A percentile compares a stretch with the other conserved stretches of the same genome.
phyloP scores from a whole-genome alignment of 2,797 vertebrate species.

The Melanotaenia nigrans region DNA sequence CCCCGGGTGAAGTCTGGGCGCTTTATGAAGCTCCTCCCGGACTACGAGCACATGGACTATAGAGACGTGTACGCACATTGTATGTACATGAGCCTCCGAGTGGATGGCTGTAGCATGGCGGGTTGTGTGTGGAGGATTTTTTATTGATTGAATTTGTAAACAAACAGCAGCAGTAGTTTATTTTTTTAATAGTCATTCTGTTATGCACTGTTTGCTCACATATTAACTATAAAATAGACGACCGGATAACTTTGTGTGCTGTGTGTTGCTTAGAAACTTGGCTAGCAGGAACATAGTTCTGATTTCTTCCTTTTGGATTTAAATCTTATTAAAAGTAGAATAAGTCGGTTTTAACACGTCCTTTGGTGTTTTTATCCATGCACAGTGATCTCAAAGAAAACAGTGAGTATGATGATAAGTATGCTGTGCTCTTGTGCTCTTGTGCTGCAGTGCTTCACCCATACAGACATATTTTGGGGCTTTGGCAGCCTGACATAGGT shows the following conservation, averaged over 20 bases:
- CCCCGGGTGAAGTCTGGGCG: constrained; percentile 93
- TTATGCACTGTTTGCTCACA: constrained; percentile 30
- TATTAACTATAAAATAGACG: constrained; percentile 17
- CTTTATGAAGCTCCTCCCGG: constrained; percentile 96
- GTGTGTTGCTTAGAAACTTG: constrained; percentile 23
- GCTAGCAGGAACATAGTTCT: background rate
- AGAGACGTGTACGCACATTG: constrained; percentile 91
- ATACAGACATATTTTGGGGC: constrained; percentile 92
- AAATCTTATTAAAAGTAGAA: constrained; percentile 11
- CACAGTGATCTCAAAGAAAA: constrained; percentile 2
- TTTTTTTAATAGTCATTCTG: background rate
- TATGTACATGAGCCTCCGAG: constrained; percentile 57
- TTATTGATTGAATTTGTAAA: constrained; percentile 10
- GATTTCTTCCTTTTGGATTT: constrained; percentile 24
- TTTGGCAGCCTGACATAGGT: constrained; percentile 99
- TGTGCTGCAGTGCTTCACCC: constrained; percentile 90
- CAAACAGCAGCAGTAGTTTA: constrained; percentile 15
- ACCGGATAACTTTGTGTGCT: constrained; percentile 10
- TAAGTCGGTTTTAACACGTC: constrained; percentile 14
- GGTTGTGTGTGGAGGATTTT: constrained; percentile 33
- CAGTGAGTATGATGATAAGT: constrained; percentile 2
- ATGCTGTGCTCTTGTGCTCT: constrained; percentile 23
- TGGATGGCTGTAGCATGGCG: constrained; percentile 54
- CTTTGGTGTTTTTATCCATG: constrained; percentile 34
- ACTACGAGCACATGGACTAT: constrained; percentile 94